Evolutionary conservation across 2,888 invertebrate species (phyloP).

Genomic region (Agriopis leucophaearia): DNA sequence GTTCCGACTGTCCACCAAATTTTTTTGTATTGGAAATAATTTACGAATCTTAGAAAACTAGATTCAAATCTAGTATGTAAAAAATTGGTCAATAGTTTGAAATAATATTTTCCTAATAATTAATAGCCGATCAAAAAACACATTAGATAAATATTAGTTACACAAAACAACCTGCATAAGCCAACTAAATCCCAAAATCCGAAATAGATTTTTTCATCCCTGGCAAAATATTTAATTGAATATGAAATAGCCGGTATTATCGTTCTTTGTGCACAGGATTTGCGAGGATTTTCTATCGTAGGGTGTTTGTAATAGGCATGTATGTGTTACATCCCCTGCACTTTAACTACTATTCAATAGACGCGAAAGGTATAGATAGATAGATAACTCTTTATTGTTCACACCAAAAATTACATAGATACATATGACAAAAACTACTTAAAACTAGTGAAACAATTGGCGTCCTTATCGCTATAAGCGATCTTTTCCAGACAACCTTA

Average conservation of each 20-base stretch:
- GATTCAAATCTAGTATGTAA: no score
- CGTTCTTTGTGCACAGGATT: slow-evolving; percentile 82
- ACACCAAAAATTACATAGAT: no score
- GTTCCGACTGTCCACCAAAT: no score
- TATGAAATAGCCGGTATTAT: slow-evolving; percentile 88
- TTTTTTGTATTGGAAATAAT: no score
- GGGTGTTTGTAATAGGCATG: slow-evolving; percentile 66
- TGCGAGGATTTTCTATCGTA: slow-evolving; percentile 68
- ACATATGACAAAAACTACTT: no score
- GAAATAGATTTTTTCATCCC: slow-evolving; percentile 87
- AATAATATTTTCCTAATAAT: not conserved
- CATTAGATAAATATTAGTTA: slow-evolving; percentile 43
- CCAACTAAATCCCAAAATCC: slow-evolving; percentile 65
- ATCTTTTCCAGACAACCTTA: no score
- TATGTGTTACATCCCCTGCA: slow-evolving; percentile 13
- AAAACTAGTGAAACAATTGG: no score
- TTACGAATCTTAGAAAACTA: no score
- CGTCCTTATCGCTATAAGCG: no score
- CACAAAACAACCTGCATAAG: slow-evolving; percentile 55
- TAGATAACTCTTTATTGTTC: no score
- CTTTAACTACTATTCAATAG: slow-evolving; percentile 4
- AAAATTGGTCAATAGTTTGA: no score
- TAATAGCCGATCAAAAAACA: not conserved
- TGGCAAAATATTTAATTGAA: slow-evolving; percentile 89
- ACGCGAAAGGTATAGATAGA: slow-evolving; percentile 1